A percentile compares a stretch with the other conserved stretches of the same genome.
Conservation (phyloP, 2,888 invertebrate species). For the Orthosia gothica region DNA sequence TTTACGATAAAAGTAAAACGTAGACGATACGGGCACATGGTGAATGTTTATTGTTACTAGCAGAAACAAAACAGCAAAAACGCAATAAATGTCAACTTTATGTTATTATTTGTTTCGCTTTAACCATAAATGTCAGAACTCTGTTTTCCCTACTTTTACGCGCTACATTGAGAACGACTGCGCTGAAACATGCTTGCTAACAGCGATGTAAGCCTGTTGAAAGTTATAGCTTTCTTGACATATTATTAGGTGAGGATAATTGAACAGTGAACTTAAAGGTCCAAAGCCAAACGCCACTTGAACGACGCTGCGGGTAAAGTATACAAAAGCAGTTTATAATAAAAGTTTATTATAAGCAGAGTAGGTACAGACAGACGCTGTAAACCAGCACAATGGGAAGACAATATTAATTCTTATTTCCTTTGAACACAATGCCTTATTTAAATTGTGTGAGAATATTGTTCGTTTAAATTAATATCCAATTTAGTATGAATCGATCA, state of each 20-base stretch:
- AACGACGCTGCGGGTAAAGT: constrained; percentile 37
- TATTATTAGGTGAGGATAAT: constrained; percentile 28
- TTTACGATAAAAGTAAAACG: constrained; percentile 20
- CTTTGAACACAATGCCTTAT: constrained; percentile 59
- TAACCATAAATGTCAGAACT: constrained; percentile 45
- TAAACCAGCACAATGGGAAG: constrained; percentile 52
- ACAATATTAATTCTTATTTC: constrained; percentile 65
- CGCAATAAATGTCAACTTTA: constrained; percentile 55
- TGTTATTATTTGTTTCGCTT: constrained; percentile 51
- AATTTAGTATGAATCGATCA: constrained; percentile 82
- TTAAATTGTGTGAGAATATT: constrained; percentile 69
- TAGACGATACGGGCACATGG: constrained; percentile 17
- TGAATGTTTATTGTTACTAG: constrained; percentile 34
- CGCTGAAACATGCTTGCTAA: constrained; percentile 20
- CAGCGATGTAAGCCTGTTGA: constrained; percentile 24
- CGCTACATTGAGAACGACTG: constrained; percentile 27
- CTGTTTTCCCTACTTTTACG: constrained; percentile 35
- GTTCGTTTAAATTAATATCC: constrained; percentile 71
- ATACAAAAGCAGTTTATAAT: constrained; percentile 54
- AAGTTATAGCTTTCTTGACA: constrained; percentile 18
- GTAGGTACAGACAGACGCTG: constrained; percentile 34
- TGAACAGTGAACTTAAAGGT: constrained; percentile 32
- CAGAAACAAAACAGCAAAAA: constrained; percentile 32
- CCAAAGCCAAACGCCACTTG: constrained; percentile 44
- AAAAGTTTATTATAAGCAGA: constrained; percentile 52